Conservation (phyloP, 1,140 invertebrate species). For the Solen grandis region DNA sequence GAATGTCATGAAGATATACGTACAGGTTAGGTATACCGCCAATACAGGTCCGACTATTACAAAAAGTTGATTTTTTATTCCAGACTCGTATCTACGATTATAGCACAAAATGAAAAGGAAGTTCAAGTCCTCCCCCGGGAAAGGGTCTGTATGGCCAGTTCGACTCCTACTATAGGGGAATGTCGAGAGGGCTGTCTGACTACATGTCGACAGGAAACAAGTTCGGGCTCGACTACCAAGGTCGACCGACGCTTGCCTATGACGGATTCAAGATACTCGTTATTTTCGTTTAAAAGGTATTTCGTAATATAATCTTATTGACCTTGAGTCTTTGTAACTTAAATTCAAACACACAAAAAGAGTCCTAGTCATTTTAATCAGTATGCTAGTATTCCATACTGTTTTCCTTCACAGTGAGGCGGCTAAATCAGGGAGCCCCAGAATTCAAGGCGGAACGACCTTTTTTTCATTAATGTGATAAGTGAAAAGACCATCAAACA, state of each 20-base stretch:
- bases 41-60: no score
- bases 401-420: not conserved
- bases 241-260: conserved; percentile 41
- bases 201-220: conserved; percentile 33
- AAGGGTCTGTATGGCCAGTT: conserved; percentile 46
- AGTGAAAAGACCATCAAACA: no score
- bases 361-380: not conserved
- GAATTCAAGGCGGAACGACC: no score
- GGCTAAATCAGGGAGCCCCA: no score
- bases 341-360: not conserved
- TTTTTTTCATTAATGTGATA: no score
- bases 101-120: not conserved
- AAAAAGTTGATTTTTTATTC: no score
- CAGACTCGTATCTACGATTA: conserved; percentile 53
- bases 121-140: conserved; percentile 14
- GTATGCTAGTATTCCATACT: not conserved
- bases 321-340: not conserved
- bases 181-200: not conserved
- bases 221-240: conserved; percentile 45
- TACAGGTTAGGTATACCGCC: no score
- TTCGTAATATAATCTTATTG: not conserved
- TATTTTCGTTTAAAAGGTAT: conserved; percentile 34
- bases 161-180: conserved; percentile 30
- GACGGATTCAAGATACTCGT: conserved; percentile 47
- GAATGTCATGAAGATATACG: no score